A percentile compares a stretch with the other conserved stretches of the same genome.
Conservation (phyloP, 2,113 vertebrate genomes). For the Lutjanus erythropterus region DNA sequence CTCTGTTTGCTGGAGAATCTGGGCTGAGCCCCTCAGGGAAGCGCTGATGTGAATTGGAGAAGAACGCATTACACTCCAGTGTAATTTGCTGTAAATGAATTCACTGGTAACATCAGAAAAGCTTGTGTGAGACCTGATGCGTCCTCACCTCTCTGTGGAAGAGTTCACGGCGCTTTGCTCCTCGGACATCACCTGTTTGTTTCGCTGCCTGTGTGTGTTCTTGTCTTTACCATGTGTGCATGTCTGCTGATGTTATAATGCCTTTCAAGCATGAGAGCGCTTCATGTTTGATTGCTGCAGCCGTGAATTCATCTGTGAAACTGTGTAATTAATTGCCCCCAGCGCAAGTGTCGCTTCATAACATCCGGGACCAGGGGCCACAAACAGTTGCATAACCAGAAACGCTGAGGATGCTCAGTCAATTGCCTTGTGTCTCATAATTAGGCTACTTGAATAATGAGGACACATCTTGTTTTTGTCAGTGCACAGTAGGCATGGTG, state of each 20-base stretch:
- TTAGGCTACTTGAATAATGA: slow-evolving; percentile 60
- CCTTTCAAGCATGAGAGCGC: slow-evolving; percentile 45
- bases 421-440: slow-evolving; percentile 55
- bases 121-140: slow-evolving; percentile 29
- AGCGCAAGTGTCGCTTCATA: slow-evolving; percentile 59
- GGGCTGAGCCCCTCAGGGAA: slow-evolving; percentile 72
- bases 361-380: slow-evolving; percentile 70
- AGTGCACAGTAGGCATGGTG: slow-evolving; percentile 14
- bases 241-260: slow-evolving; percentile 16
- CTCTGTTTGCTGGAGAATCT: slow-evolving; percentile 66
- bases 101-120: slow-evolving; percentile 27
- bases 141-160: background rate
- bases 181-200: slow-evolving; percentile 13
- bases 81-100: slow-evolving; percentile 55
- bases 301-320: slow-evolving; percentile 75
- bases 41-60: slow-evolving; percentile 56
- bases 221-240: slow-evolving; percentile 1
- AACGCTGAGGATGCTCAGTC: slow-evolving; percentile 49
- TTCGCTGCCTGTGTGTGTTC: background rate
- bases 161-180: background rate
- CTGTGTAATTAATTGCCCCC: slow-evolving; percentile 68
- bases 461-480: slow-evolving; percentile 47
- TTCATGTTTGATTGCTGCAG: slow-evolving; percentile 50
- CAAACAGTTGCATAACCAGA: slow-evolving; percentile 66
- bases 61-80: slow-evolving; percentile 44